Evolutionary conservation across 1,140 invertebrate genomes (phyloP).

Genomic region (Platyscapa corneri): DNA sequence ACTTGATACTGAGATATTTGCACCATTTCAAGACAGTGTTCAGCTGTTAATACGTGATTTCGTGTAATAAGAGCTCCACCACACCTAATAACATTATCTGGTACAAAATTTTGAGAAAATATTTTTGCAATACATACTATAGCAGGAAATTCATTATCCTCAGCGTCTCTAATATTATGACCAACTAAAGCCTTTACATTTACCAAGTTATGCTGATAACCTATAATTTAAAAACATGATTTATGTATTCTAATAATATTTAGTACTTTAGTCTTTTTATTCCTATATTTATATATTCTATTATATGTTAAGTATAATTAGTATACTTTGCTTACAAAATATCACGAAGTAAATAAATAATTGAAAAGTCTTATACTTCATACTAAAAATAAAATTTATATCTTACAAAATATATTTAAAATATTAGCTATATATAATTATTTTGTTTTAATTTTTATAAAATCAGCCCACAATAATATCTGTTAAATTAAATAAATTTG

Average conservation of each 20-base stretch:
- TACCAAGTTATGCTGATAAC: background rate
- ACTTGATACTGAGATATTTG: background rate
- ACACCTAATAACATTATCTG: background rate
- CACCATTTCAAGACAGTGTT: conserved; percentile 4
- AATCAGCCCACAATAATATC: too few species aligned
- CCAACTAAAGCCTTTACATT: background rate
- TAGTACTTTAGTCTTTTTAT: too few species aligned
- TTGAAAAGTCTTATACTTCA: background rate
- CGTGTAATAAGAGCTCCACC: background rate
- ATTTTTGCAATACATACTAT: conserved; percentile 16
- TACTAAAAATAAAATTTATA: background rate
- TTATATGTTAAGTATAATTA: background rate
- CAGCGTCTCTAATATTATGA: background rate
- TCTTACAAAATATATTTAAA: background rate
- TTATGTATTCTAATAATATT: background rate
- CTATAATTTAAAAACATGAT: background rate
- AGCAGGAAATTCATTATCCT: background rate
- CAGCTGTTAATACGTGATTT: conserved; percentile 20
- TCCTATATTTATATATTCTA: too few species aligned
- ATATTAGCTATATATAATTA: too few species aligned
- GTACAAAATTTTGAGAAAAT: background rate
- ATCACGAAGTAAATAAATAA: background rate
- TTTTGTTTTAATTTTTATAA: too few species aligned
- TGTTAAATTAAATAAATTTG: too few species aligned
- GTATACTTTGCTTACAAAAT: background rate